Evolutionary conservation across 2,888 invertebrate genomes (phyloP).

Genomic region (Metopia argyrocephala): DNA sequence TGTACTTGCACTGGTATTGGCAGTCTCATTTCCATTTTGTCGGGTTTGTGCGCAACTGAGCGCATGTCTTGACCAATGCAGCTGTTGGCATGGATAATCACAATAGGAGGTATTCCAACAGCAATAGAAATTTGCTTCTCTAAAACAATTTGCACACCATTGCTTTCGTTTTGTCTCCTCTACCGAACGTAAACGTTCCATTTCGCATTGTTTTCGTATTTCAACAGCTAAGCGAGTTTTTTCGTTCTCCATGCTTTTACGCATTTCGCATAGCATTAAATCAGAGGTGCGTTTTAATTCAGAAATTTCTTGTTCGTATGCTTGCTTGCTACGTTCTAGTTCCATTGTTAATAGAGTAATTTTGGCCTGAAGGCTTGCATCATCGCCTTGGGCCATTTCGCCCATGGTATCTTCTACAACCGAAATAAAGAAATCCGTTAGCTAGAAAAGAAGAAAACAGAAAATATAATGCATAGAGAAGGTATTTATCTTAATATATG

Average conservation of each 20-base stretch:
- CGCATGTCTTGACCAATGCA: conserved; percentile 90
- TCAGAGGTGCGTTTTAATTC: conserved; percentile 85
- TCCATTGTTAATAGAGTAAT: conserved; percentile 83
- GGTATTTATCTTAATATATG: conserved; percentile 23
- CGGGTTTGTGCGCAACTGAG: conserved; percentile 70
- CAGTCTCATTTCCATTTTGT: conserved; percentile 40
- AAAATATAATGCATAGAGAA: background rate
- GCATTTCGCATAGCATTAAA: conserved; percentile 84
- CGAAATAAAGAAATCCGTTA: conserved; percentile 85
- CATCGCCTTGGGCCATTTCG: conserved; percentile 81
- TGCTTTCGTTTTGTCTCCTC: conserved; percentile 90
- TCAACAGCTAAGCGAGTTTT: conserved; percentile 83
- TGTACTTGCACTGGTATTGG: conserved; percentile 49
- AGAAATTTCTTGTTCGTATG: conserved; percentile 85
- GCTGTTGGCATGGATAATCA: conserved; percentile 91
- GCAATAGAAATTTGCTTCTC: conserved; percentile 94
- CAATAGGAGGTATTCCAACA: conserved; percentile 98
- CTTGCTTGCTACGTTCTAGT: conserved; percentile 85
- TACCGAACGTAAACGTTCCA: conserved; percentile 85
- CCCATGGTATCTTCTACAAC: conserved; percentile 84
- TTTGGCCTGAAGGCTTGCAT: conserved; percentile 80
- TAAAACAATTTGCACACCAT: conserved; percentile 94
- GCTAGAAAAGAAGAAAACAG: conserved; percentile 76
- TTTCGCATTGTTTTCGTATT: conserved; percentile 83
- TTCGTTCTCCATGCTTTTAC: conserved; percentile 85